Evolutionary conservation across 2,888 invertebrate genomes (phyloP).

Genomic region (Leptura quadrifasciata): DNA sequence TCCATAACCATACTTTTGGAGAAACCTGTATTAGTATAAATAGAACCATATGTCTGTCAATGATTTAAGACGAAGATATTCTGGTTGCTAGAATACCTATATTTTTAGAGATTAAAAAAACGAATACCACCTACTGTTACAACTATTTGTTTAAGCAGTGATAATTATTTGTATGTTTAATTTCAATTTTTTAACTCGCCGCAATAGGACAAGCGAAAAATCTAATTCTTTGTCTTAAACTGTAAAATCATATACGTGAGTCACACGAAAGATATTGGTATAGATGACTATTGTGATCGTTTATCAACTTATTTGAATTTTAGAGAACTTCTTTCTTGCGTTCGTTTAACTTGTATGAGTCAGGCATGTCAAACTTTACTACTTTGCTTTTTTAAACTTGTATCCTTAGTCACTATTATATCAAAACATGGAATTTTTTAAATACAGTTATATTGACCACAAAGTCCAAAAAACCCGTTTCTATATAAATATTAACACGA

Average conservation of each 20-base stretch:
- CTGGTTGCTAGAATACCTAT: no score
- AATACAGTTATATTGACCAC: neutral
- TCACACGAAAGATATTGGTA: neutral
- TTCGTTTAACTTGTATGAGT: neutral
- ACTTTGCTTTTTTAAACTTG: neutral
- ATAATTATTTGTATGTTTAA: no score
- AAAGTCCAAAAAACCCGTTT: neutral
- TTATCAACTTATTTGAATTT: neutral
- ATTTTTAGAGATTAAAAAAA: no score
- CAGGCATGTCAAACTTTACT: neutral
- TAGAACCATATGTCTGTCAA: no score
- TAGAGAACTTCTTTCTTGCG: neutral
- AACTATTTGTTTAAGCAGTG: no score
- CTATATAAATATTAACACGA: neutral
- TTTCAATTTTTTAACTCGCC: no score
- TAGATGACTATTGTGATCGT: neutral
- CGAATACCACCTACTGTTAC: no score
- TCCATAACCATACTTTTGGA: no score
- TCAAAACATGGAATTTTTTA: neutral
- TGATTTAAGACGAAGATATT: no score
- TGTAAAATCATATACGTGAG: neutral
- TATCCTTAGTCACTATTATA: neutral
- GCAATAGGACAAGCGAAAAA: no score
- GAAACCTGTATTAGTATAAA: no score
- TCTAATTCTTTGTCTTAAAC: neutral